Conservation (phyloP, 2,797 vertebrate species). For the Darevskia nairensis region DNA sequence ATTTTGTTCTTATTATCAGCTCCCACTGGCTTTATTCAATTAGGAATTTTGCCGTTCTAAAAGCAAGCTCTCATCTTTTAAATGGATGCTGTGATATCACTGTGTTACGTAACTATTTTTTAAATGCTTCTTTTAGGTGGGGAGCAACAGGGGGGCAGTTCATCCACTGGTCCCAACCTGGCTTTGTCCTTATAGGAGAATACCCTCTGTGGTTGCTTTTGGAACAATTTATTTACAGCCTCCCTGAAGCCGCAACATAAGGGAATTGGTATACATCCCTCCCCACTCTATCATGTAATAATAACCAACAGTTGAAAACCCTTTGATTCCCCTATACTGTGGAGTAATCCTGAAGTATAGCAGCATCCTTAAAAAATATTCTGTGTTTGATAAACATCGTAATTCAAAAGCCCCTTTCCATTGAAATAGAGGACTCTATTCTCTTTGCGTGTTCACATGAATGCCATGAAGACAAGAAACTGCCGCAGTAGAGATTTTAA, state of each 20-base stretch:
- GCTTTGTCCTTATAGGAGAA: not conserved
- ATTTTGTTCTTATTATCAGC: not conserved
- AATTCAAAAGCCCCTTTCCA: not conserved
- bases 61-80: not conserved
- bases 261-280: no score
- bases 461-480: not conserved
- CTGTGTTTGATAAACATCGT: not conserved
- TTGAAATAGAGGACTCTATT: not conserved
- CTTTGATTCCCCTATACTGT: not conserved
- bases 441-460: not conserved
- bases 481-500: not conserved
- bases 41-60: not conserved
- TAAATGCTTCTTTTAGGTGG: not conserved
- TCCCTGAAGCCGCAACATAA: not conserved
- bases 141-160: not conserved
- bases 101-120: not conserved
- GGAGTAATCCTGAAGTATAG: not conserved
- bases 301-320: not conserved
- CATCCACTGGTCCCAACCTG: no score
- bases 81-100: not conserved
- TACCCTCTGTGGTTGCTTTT: not conserved
- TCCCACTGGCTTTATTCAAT: not conserved
- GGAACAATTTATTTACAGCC: not conserved
- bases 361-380: not conserved
- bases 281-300: not conserved